Base-by-base conservation (phyloP, 1,140 invertebrate genomes). In the Onthophagus taurus region DNA sequence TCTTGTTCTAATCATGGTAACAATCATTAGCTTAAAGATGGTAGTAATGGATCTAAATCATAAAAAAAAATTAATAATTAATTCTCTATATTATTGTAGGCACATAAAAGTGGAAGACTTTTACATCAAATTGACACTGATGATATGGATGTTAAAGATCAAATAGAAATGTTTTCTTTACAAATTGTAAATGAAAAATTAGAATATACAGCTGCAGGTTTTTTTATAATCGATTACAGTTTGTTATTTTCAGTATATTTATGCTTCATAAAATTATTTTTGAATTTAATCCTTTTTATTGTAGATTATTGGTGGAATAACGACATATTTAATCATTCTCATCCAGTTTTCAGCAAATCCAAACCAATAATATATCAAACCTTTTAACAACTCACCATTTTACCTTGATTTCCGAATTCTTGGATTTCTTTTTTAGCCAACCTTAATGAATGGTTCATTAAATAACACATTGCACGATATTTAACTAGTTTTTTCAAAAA, bases 401-500 rank as follows among this genome's bases (percentile, higher is more conserved):
- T 37, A 21, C 33, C 18, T 8, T 19, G 44, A 39, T 58, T 49
- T 57, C 52, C 34, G 13, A 43, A 47, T 55, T 52, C 24, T 31
- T 52, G 37, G 18, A 65, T 52, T 44, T 74, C 71, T 23, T 61
- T 67, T 48, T 62, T 66, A n/a, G 67, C 67, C 12, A 64, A 56
- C 49, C 69, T 71, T 5, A 77, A 53, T 24, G 71, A 67, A 45
- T 75, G 68, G 33, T 66, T 72, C 45, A 69, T 61, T 16, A 80
- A 59, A 48, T 72, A 72, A 50, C 75, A 74, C 42, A 70, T 66
- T 3, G 71, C 65, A 58, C 75, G 72, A 47, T 70, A 78, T 52
- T 72, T 71, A 18, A 74, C 56, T 19, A 81, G 54, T 59, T 76
- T 76, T 37, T 72, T 65, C 51, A 71, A 65, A 51, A 77, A 74